Percentiles rank a stretch among this genome's conserved stretches.
These are phyloP conservation scores for Notarius lentiginosus DNA, from an alignment of 2,113 vertebrate genomes.

Conservation along the genomic window DNA sequence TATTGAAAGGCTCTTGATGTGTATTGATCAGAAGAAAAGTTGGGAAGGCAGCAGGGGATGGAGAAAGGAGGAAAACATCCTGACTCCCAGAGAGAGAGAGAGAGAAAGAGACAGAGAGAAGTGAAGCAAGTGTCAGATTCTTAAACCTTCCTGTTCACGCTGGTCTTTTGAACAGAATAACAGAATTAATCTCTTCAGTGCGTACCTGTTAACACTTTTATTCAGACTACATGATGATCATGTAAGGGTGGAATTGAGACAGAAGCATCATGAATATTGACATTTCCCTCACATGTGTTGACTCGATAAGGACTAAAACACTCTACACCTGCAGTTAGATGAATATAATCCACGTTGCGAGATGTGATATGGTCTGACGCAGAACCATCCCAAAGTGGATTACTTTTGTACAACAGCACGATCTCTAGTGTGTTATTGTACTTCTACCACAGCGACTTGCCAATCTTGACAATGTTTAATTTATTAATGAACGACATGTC, in stretches of 20 bases:
- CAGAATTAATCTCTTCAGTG: not conserved
- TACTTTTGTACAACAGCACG: not conserved
- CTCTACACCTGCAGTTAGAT: not conserved
- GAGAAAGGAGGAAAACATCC: not conserved
- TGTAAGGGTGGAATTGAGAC: not conserved
- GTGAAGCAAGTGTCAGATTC: not conserved
- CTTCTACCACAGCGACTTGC: not conserved
- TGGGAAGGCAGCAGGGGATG: not conserved
- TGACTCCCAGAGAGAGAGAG: not conserved
- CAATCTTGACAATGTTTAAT: not conserved
- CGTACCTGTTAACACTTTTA: not conserved
- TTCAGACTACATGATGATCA: not conserved
- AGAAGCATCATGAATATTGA: not conserved
- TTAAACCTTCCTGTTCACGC: not conserved
- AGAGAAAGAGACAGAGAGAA: slow-evolving; percentile 9
- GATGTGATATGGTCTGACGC: not conserved
- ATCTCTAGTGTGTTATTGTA: not conserved
- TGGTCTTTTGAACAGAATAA: not conserved
- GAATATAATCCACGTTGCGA: not conserved
- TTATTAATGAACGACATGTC: not conserved
- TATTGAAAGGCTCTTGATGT: not conserved
- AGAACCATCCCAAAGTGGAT: not conserved
- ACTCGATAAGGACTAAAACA: not conserved
- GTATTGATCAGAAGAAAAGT: slow-evolving; percentile 4
- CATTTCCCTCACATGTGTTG: not conserved